phyloP scores from a whole-genome alignment of 2,797 vertebrate species.

The Craterocephalus amniculus region DNA sequence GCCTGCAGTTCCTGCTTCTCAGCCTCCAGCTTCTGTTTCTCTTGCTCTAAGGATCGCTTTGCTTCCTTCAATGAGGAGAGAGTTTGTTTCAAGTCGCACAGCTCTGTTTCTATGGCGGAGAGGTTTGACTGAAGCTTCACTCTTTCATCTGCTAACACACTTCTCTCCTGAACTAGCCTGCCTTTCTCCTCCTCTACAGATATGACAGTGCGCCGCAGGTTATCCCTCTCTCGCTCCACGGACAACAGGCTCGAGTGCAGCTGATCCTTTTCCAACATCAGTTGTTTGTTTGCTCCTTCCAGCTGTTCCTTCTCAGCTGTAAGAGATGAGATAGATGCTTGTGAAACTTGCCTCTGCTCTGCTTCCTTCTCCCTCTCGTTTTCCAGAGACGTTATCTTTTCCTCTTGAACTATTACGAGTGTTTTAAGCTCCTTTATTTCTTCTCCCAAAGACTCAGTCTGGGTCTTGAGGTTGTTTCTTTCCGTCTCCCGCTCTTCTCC shows the following conservation, averaged over 20 bases:
- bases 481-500: slow-evolving; percentile 72
- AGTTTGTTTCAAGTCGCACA: slow-evolving; percentile 38
- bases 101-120: slow-evolving; percentile 46
- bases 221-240: slow-evolving; percentile 48
- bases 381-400: slow-evolving; percentile 63
- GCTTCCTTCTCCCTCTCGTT: slow-evolving; percentile 48
- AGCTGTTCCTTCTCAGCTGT: slow-evolving; percentile 45
- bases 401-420: slow-evolving; percentile 63
- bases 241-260: slow-evolving; percentile 26
- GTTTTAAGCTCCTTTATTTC: slow-evolving; percentile 64
- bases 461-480: slow-evolving; percentile 42
- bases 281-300: slow-evolving; percentile 26
- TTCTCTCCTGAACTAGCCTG: slow-evolving; percentile 36
- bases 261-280: slow-evolving; percentile 56
- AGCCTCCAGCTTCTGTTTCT: slow-evolving; percentile 42
- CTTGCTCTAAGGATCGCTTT: slow-evolving; percentile 42
- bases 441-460: slow-evolving; percentile 62
- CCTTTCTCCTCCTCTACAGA: slow-evolving; percentile 49
- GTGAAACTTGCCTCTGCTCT: slow-evolving; percentile 41
- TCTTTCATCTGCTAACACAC: slow-evolving; percentile 23
- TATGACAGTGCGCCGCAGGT: slow-evolving; percentile 35
- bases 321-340: slow-evolving; percentile 50
- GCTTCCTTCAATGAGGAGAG: slow-evolving; percentile 46
- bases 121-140: slow-evolving; percentile 44
- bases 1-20: slow-evolving; percentile 54